Percentiles rank a stretch among this genome's conserved stretches.
phyloP scores from a whole-genome alignment of 2,113 vertebrate genomes.

The Lepidiolamprologus cunningtoni region DNA sequence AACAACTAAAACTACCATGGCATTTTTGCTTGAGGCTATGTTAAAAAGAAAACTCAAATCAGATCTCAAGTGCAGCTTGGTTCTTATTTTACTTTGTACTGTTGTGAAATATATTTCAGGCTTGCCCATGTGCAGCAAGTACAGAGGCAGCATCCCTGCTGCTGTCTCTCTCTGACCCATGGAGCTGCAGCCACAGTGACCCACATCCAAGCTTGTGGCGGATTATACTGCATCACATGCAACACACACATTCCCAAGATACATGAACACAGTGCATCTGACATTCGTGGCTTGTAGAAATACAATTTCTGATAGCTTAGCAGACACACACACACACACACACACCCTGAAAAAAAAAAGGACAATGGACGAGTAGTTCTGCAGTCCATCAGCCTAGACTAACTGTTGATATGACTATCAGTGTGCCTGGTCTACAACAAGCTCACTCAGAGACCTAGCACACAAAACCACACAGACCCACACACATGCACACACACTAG shows the following conservation, averaged over 20 bases:
- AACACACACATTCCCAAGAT: background rate
- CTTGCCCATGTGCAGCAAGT: background rate
- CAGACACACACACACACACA: background rate
- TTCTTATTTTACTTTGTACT: background rate
- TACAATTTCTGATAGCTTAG: slow-evolving; percentile 37
- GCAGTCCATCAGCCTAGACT: slow-evolving; percentile 33
- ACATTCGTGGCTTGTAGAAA: slow-evolving; percentile 22
- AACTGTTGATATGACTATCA: slow-evolving; percentile 46
- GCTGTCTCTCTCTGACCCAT: background rate
- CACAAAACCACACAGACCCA: background rate
- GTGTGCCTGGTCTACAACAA: slow-evolving; percentile 19
- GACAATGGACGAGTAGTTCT: slow-evolving; percentile 44
- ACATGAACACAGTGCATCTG: background rate
- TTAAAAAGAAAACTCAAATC: background rate
- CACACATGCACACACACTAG: slow-evolving; percentile 13
- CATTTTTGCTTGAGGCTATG: background rate
- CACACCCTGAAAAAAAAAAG: background rate
- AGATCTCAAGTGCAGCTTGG: background rate
- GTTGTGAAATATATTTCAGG: background rate
- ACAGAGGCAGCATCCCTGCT: background rate
- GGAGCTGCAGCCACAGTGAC: slow-evolving; percentile 37
- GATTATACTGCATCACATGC: slow-evolving; percentile 38
- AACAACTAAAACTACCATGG: background rate
- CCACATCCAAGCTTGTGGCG: slow-evolving; percentile 42
- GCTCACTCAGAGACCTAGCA: slow-evolving; percentile 12